Base-by-base conservation (phyloP, 2,888 invertebrate genomes). In the Cheilosia grossa region DNA sequence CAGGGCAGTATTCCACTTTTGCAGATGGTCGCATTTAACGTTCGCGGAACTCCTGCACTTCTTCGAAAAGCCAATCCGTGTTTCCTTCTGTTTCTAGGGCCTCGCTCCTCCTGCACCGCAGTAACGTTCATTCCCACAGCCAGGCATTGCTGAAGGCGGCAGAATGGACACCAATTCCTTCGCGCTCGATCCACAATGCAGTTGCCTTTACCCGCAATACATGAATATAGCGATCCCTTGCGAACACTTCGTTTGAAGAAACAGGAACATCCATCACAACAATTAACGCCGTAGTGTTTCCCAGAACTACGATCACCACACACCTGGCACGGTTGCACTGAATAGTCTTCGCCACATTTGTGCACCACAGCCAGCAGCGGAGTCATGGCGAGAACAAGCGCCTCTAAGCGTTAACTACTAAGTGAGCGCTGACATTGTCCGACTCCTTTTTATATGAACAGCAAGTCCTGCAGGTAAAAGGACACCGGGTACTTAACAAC, bases 181-280 rank as follows among this genome's bases (percentile, higher is more conserved):
- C 97, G 92, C 0, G 96, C 95, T 92, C 96, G 97, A 91, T 97
- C 97, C 63, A 97, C 93, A 0, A 94, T 92, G 89, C 97, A 97
- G 78, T 93, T 93, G 15, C 95, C 95, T 81, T 94, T 95, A 1
- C 95, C 96, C 82, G 96, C 95, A 87, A 97, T 97, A 91, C 97
- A 97, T 30, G 94, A 94, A 90, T 97, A 97, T 21, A 94, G 91
- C 63, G 95, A 95, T 53, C 94, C 94, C 83, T 95, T 94, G 54
- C 97, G 93, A 56, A 97, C 94, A 87, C 96, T 96, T 87, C 97
- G 93, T 91, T 97, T 97, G 92, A 97, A 97, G 91, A 97, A 97
- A 89, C 97, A 97, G 64, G 96, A 96, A 90, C 97, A 97, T 0
- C 97, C 97, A 89, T 97, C 97, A 91, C 97, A 97, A 89, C 96